Evolutionary conservation across 2,888 invertebrate species (phyloP), one percentile per base, ranked within the genome.

Genomic region (Drosophila longiperda): DNA sequence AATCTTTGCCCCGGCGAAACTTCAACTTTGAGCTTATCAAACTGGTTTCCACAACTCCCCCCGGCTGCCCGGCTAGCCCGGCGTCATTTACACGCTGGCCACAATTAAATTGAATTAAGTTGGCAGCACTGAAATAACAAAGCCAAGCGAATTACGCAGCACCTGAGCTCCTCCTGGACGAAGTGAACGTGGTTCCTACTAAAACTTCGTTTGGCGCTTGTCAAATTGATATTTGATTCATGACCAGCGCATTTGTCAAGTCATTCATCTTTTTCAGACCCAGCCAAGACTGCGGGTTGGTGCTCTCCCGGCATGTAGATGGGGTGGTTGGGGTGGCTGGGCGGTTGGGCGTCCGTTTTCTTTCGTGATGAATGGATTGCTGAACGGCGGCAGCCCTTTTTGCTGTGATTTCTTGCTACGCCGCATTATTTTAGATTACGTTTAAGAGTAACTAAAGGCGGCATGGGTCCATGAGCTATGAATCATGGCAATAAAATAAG

Each of bases 141-240:
- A 67, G 63, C 54, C 66, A 58, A 33, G 36, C 54, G 68, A 68
- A 66, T 68, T 61, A 71, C 65, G 70, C 53, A 69, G 75, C 86
- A 86, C 87, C 88, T 86, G 85, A 80, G 68, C 57, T 59, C 20
- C 66, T 17, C 12, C 40, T 49, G 66, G 48, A 33, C 59, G 62
- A 38, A 26, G 54, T 29, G 58, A 62, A 34, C 49, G 33, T 32
- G 53, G 62, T 3, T 69, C 45, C 61, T 65, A 62, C 50, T 55
- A 59, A 75, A 67, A 66, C 73, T 74, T 68, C 68, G 71, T 66
- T 85, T 75, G 73, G 69, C 80, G 85, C 85, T 85, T 84, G 91
- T 91, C 89, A 90, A 91, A 90, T 91, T 91, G 91, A 90, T 91
- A 89, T 91, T 91, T 91, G 91, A 91, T 91, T 88, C 91, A 91